Evolutionary conservation across 2,797 vertebrate species (phyloP).

Genomic region (Huso huso): DNA sequence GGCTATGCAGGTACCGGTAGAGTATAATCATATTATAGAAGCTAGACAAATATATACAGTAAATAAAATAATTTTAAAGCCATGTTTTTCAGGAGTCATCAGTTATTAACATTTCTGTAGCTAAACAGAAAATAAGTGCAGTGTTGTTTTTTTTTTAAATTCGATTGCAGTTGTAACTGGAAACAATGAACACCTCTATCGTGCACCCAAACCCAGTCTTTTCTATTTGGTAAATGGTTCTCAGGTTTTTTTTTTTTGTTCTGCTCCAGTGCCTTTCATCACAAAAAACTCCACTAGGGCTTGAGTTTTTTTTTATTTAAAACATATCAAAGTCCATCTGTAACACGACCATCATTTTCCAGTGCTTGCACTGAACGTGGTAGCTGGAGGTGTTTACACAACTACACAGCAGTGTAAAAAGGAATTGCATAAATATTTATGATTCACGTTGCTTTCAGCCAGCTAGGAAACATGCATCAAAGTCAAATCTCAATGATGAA

Average conservation of each 20-base stretch:
- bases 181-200: not conserved
- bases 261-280: slow-evolving; percentile 21
- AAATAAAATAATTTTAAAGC: too few relatives aligned
- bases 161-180: not conserved
- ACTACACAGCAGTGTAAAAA: slow-evolving; percentile 38
- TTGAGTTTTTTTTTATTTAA: not conserved
- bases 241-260: too few relatives aligned
- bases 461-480: slow-evolving; percentile 23
- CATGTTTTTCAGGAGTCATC: too few relatives aligned
- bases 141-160: not conserved
- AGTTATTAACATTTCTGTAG: too few relatives aligned
- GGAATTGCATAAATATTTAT: slow-evolving; percentile 37
- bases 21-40: too few relatives aligned
- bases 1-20: too few relatives aligned
- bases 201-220: too few relatives aligned
- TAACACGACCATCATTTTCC: slow-evolving; percentile 1
- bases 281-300: not conserved
- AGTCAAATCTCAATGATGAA: slow-evolving; percentile 22
- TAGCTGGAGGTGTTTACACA: slow-evolving; percentile 30
- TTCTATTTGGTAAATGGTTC: too few relatives aligned
- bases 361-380: slow-evolving; percentile 17
- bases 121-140: too few relatives aligned
- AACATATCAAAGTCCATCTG: not conserved
- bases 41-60: too few relatives aligned
- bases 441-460: slow-evolving; percentile 29